Evolutionary conservation across 1,140 invertebrate genomes (phyloP), one percentile per base, ranked within the genome.

Genomic region (Apocrypta bakeri): DNA sequence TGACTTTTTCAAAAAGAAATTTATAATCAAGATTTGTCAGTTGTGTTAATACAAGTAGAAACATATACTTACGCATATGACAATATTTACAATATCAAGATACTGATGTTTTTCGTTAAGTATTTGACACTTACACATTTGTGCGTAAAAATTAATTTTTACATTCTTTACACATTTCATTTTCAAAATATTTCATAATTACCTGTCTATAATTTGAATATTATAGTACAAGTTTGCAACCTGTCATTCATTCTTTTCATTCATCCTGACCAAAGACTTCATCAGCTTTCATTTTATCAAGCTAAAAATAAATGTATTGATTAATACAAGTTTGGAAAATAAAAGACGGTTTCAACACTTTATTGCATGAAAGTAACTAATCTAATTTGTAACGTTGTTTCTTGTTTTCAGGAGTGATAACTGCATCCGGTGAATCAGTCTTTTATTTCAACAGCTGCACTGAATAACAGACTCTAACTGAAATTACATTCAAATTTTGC

Each of bases 401-500:
- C n/a, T 82, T 29, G 17, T 82, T 83, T 75, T 79, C 79, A 85
- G 82, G 48, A 83, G 73, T 73, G 84, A 85, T 83, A 83, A 63
- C 61, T 78, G 24, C 48, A 80, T 79, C 78, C 68, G 24, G 77
- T 79, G 81, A 76, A 61, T 56, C 66, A 84, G 74, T 81, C 64
- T 56, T 76, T 71, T 76, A 76, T 82, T 69, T 31, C 14, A 37
- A n/a, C 75, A 76, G 17, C 29, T 25, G 9, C 11, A 21, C 40
- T 33, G 33, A 74, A 66, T 78, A 83, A 83, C 31, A 74, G 69
- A 79, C 61, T 56, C 61, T 83, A 73, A 83, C 79, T 48, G 73
- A 66, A 64, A 0, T 21, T 17, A 21, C 48, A 77, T 73, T 56
- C 14, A 40, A 69, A 12, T 66, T 74, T 74, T 11, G 27, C 17